These are phyloP conservation scores for Perca flavescens DNA, from an alignment of 2,113 vertebrate species.

Conservation along the genomic window DNA sequence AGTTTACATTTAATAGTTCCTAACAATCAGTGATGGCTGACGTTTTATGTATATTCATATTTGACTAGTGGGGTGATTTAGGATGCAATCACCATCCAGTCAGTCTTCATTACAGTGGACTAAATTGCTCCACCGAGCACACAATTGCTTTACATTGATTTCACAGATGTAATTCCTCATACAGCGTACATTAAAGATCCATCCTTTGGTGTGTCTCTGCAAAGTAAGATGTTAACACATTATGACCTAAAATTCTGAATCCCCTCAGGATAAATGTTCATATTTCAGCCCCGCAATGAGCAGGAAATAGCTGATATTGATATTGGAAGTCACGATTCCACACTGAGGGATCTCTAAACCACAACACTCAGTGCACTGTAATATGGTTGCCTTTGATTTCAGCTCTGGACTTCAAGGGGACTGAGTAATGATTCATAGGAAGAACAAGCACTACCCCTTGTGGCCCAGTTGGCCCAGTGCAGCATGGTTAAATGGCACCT, in stretches of 20 bases:
- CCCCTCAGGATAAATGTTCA: conserved; percentile 28
- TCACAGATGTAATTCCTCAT: conserved; percentile 66
- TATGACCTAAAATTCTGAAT: conserved; percentile 56
- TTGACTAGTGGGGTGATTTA: conserved; percentile 55
- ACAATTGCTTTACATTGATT: conserved; percentile 76
- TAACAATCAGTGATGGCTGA: conserved; percentile 20
- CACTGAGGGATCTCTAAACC: conserved; percentile 49
- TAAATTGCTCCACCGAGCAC: conserved; percentile 66
- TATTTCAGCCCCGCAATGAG: conserved; percentile 46
- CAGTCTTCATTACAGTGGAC: conserved; percentile 73
- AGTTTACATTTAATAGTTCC: conserved; percentile 33
- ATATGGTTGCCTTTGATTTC: conserved; percentile 74
- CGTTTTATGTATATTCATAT: conserved; percentile 56
- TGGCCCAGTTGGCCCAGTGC: conserved; percentile 73
- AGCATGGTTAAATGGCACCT: conserved; percentile 70
- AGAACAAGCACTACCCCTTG: conserved; percentile 85
- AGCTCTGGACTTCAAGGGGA: conserved; percentile 29
- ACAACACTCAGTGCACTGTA: conserved; percentile 52
- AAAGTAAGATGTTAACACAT: conserved; percentile 66
- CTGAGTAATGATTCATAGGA: conserved; percentile 51
- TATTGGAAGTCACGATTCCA: conserved; percentile 56
- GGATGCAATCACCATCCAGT: conserved; percentile 64
- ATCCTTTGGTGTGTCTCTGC: conserved; percentile 19
- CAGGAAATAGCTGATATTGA: conserved; percentile 71
- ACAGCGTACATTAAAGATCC: conserved; percentile 37